Conservation (phyloP, 2,797 vertebrate genomes). For the Phrynocephalus guinanensis region DNA sequence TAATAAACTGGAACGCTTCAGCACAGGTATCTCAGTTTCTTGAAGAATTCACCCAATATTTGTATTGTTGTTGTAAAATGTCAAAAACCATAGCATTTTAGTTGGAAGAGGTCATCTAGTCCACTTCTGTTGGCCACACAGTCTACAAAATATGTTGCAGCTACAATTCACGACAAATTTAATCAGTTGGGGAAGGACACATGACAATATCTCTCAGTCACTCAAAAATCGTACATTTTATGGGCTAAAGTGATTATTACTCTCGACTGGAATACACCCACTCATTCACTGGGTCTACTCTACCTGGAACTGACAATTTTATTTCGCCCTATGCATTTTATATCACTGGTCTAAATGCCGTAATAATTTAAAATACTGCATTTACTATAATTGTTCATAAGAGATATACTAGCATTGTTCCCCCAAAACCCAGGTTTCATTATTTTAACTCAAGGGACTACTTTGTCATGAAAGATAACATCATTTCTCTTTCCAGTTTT, state of each 20-base stretch:
- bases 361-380: background rate
- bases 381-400: background rate
- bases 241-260: no score
- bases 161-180: background rate
- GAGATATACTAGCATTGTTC: constrained; percentile 10
- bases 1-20: background rate
- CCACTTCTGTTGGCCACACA: background rate
- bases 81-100: background rate
- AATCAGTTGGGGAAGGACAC: background rate
- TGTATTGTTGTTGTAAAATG: background rate
- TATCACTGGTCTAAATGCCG: constrained; percentile 11
- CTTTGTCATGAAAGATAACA: constrained; percentile 28
- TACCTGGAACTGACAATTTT: no score
- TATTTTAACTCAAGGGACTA: background rate
- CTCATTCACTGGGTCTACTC: no score
- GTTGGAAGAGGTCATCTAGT: background rate
- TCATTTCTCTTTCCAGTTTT: background rate
- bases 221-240: background rate
- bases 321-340: background rate
- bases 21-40: accelerated
- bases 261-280: no score
- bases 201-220: background rate
- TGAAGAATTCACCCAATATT: background rate
- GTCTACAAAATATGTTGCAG: background rate
- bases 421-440: background rate